Conservation (phyloP, 2,797 vertebrate genomes). For the Tympanoctomys barrerae region DNA sequence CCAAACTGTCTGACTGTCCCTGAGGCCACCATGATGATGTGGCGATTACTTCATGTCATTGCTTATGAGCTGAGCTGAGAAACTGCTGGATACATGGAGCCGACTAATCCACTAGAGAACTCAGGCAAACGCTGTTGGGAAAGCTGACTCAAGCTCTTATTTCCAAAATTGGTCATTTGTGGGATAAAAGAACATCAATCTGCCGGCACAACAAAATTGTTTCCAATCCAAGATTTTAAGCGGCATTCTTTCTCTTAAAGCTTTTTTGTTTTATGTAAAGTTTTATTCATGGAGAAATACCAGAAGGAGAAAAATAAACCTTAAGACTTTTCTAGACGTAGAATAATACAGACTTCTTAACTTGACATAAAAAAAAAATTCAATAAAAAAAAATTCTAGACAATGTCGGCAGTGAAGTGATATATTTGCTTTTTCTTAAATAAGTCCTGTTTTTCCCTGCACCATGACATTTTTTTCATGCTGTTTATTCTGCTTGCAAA, state of each 20-base stretch:
- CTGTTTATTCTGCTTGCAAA: not conserved
- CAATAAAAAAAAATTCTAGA: too few species aligned
- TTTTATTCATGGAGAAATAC: not conserved
- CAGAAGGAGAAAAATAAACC: not conserved
- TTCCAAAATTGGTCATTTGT: conserved; percentile 1
- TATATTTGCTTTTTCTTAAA: conserved; percentile 41
- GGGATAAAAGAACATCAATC: conserved; percentile 49
- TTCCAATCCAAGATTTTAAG: conserved; percentile 38
- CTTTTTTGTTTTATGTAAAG: not conserved
- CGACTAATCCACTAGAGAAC: not conserved
- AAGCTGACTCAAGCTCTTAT: conserved; percentile 2
- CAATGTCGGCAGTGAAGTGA: not conserved
- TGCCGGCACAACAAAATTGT: not conserved
- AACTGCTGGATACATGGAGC: not conserved
- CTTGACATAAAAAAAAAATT: not conserved
- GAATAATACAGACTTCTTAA: conserved; percentile 24
- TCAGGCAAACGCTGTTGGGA: not conserved
- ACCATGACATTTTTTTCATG: not conserved
- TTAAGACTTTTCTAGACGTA: conserved; percentile 11
- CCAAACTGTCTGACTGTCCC: not conserved
- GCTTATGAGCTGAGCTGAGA: not conserved
- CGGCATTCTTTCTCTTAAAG: too few species aligned
- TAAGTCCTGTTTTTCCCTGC: not conserved
- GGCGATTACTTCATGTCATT: not conserved
- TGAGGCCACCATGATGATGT: fast-evolving